Evolutionary conservation across 2,888 invertebrate species (phyloP).

Genomic region (Vanessa cardui): DNA sequence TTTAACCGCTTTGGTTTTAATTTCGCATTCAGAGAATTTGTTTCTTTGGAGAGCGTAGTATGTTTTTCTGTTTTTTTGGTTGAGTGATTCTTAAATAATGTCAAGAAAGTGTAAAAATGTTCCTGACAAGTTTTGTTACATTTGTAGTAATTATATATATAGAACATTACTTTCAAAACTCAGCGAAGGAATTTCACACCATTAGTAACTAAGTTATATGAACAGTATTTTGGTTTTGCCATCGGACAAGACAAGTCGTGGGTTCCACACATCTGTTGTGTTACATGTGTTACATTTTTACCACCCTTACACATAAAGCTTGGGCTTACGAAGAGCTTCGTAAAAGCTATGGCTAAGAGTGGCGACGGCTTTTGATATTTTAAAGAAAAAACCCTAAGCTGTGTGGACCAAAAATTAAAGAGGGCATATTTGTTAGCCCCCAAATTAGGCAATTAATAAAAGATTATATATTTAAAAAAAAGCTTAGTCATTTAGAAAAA

Average conservation of each 20-base stretch:
- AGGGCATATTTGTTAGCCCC: no score
- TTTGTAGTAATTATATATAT: no score
- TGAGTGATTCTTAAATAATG: constrained; percentile 29
- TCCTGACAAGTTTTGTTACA: constrained; percentile 35
- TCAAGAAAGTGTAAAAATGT: constrained; percentile 36
- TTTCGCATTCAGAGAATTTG: constrained; percentile 18
- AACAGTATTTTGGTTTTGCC: constrained; percentile 25
- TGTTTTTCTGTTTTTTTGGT: constrained; percentile 22
- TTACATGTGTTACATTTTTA: constrained; percentile 39
- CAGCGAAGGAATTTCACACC: constrained; percentile 33
- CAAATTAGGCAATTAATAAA: no score
- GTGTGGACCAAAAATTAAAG: no score
- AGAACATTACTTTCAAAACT: constrained; percentile 35
- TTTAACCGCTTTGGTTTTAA: constrained; percentile 9
- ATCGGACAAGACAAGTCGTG: constrained; percentile 35
- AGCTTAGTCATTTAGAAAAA: no score
- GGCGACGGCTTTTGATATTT: no score
- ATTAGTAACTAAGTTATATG: constrained; percentile 24
- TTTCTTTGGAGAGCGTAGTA: constrained; percentile 12
- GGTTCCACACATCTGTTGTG: constrained; percentile 37
- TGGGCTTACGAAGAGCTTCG: no score
- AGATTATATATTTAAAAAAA: no score
- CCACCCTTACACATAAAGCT: no score
- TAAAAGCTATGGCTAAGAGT: no score
- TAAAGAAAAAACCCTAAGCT: no score